Evolutionary conservation across 2,113 vertebrate genomes (phyloP).

Genomic region (Rattus rattus): DNA sequence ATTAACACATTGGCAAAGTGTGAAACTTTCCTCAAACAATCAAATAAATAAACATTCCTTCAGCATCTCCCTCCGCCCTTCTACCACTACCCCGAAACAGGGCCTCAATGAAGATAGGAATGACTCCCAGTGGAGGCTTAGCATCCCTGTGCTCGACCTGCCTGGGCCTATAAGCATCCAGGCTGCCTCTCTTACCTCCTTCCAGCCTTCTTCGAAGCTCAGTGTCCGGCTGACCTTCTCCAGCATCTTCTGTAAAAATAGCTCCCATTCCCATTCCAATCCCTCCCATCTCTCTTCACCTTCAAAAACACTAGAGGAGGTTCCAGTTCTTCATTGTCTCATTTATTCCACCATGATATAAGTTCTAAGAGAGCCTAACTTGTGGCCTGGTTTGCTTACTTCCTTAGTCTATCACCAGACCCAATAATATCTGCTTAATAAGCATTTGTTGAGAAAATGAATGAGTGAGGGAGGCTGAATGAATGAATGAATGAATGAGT

Average conservation of each 20-base stretch:
- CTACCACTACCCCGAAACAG: neutral
- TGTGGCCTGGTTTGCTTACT: neutral
- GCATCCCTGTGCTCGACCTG: neutral
- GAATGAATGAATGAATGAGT: neutral
- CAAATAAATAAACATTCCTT: neutral
- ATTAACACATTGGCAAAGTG: neutral
- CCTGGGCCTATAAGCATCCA: neutral
- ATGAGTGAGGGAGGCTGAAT: neutral
- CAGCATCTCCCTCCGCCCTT: neutral
- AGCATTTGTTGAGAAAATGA: neutral
- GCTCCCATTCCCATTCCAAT: too few species aligned
- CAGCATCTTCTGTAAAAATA: neutral
- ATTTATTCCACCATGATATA: neutral
- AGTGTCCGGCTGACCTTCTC: neutral
- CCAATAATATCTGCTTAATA: neutral
- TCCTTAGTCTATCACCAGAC: neutral
- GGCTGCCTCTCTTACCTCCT: neutral
- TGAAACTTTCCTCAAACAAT: neutral
- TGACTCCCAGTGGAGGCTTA: fast-evolving
- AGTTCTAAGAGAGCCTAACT: neutral
- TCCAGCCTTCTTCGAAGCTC: neutral
- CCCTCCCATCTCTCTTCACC: neutral
- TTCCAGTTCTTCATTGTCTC: neutral
- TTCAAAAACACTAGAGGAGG: neutral
- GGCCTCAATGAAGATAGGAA: neutral